Conservation (phyloP, 92 coral and sea anemone genomes). For the Palythoa caribaeorum region DNA sequence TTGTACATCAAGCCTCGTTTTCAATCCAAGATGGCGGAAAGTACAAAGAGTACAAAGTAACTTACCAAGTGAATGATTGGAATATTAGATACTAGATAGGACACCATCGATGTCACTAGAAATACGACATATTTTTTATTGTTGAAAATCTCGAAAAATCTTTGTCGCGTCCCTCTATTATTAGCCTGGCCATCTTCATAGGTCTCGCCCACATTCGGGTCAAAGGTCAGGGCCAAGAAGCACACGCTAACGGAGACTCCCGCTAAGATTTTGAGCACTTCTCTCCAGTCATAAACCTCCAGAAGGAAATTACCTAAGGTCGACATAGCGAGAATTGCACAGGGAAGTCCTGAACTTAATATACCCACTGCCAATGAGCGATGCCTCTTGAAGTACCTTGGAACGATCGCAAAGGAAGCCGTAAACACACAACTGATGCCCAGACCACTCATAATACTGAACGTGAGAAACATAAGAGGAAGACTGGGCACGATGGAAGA, state of each 20-base stretch:
- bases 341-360: conserved; percentile 59
- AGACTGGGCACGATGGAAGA: conserved; percentile 67
- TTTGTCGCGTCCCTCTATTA: background rate
- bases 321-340: conserved; percentile 60
- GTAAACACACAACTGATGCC: conserved; percentile 60
- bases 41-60: background rate
- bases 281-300: conserved; percentile 57
- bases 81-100: conserved; percentile 48
- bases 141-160: background rate
- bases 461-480: conserved; percentile 65
- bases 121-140: conserved; percentile 50
- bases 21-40: too few species aligned
- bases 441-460: conserved; percentile 55
- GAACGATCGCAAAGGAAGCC: conserved; percentile 50
- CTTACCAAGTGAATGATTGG: conserved; percentile 52
- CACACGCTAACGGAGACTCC: background rate
- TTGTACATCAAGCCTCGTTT: too few species aligned
- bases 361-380: conserved; percentile 66
- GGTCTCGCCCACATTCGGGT: conserved; percentile 24
- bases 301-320: conserved; percentile 44
- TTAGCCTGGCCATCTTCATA: background rate
- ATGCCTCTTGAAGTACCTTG: conserved; percentile 61
- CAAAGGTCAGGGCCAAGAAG: conserved; percentile 20
- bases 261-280: conserved; percentile 32
- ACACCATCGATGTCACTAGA: conserved; percentile 39